These are phyloP conservation scores for Agrochola macilenta DNA, from an alignment of 2,888 invertebrate genomes.

Conservation along the genomic window DNA sequence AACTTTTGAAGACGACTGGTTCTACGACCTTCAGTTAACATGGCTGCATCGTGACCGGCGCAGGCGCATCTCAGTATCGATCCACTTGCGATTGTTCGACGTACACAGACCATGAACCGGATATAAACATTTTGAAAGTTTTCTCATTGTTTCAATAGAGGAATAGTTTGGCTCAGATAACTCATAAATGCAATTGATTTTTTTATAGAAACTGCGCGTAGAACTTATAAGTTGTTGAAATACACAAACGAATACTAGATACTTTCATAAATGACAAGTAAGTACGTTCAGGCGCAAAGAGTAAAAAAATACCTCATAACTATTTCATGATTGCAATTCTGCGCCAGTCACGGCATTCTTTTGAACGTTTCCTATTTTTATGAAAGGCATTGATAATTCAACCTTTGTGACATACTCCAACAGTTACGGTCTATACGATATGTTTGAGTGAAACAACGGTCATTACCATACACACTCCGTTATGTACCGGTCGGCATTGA, in stretches of 20 bases:
- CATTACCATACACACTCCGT: constrained; percentile 81
- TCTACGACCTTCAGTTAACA: constrained; percentile 73
- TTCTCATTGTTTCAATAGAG: constrained; percentile 67
- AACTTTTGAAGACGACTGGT: constrained; percentile 69
- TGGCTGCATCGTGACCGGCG: constrained; percentile 63
- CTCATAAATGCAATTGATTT: constrained; percentile 10
- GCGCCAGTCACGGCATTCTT: constrained; percentile 61
- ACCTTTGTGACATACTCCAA: constrained; percentile 67
- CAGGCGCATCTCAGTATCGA: constrained; percentile 69
- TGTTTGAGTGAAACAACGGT: constrained; percentile 73
- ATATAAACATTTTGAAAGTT: constrained; percentile 68
- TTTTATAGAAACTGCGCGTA: constrained; percentile 17
- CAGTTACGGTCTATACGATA: constrained; percentile 71
- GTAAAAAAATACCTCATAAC: constrained; percentile 43
- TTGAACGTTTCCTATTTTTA: constrained; percentile 70
- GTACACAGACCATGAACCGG: constrained; percentile 73
- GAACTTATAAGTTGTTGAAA: constrained; percentile 24
- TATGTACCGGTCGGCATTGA: constrained; percentile 80
- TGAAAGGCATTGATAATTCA: constrained; percentile 72
- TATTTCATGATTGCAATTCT: constrained; percentile 66
- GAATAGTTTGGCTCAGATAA: constrained; percentile 36
- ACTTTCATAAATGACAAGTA: constrained; percentile 56
- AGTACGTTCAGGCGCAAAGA: constrained; percentile 31
- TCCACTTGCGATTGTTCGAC: constrained; percentile 71
- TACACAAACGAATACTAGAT: constrained; percentile 32